A percentile compares a stretch with the other conserved stretches of the same genome.
Conservation (phyloP, 2,888 invertebrate species). For the Chalcosyrphus nemorum region DNA sequence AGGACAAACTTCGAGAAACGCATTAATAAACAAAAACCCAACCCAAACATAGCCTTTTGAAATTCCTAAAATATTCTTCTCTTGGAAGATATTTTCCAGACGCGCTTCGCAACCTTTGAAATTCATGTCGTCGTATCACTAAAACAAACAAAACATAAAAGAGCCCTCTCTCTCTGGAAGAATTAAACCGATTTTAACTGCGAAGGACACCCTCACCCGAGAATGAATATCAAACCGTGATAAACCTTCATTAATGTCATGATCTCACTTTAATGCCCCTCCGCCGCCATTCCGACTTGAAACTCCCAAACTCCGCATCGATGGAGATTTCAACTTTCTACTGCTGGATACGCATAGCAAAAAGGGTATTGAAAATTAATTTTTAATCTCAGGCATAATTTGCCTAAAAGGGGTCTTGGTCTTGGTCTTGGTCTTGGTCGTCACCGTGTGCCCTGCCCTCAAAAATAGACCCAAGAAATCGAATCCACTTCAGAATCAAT, state of each 20-base stretch:
- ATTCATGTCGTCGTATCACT: conserved; percentile 25
- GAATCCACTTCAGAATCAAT: conserved; percentile 67
- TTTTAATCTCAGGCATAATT: conserved; percentile 49
- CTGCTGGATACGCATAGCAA: background rate
- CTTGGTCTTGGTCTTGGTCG: too few relatives aligned
- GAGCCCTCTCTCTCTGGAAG: background rate
- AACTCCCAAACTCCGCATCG: background rate
- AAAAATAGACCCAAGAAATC: conserved; percentile 47
- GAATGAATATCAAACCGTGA: conserved; percentile 19
- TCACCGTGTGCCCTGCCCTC: background rate
- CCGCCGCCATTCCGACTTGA: too few relatives aligned
- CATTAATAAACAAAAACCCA: background rate
- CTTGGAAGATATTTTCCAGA: background rate
- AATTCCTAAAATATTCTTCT: conserved; percentile 31
- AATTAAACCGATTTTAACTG: conserved; percentile 31
- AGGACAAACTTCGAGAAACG: background rate
- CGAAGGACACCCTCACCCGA: background rate
- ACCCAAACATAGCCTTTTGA: conserved; percentile 8
- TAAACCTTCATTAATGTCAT: conserved; percentile 61
- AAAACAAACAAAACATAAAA: conserved; percentile 37
- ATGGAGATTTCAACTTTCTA: conserved; percentile 10
- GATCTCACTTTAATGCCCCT: conserved; percentile 51
- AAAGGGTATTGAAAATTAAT: conserved; percentile 40
- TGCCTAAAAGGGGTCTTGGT: conserved; percentile 45
- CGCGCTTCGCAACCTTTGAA: conserved; percentile 1